phyloP scores from a whole-genome alignment of 2,113 vertebrate genomes.

The Cebus imitator region DNA sequence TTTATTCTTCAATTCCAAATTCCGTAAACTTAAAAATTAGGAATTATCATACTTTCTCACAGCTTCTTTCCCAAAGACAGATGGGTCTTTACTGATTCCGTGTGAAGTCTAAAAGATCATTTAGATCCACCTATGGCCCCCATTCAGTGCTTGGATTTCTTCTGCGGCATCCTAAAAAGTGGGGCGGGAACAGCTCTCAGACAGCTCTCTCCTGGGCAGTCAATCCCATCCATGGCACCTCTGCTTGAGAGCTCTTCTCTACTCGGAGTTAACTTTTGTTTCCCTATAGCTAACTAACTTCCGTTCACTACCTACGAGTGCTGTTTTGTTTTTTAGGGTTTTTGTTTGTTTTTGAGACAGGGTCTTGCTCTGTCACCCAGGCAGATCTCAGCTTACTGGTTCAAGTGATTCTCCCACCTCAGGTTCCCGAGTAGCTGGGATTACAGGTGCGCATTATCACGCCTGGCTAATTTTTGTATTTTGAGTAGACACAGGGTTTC shows the following conservation, averaged over 20 bases:
- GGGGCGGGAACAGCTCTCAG: background rate
- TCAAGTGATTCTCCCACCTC: too few relatives aligned
- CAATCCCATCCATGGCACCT: background rate
- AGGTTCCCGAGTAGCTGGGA: too few relatives aligned
- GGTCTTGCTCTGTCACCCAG: too few relatives aligned
- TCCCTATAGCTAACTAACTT: background rate
- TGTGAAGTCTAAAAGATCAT: background rate
- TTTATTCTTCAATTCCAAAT: conserved; percentile 16
- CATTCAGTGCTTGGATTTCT: background rate
- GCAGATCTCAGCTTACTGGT: too few relatives aligned
- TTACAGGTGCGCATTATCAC: too few relatives aligned
- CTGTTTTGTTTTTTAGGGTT: too few relatives aligned
- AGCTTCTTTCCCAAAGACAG: background rate
- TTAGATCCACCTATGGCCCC: background rate
- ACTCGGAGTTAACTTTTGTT: background rate
- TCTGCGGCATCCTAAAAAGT: background rate
- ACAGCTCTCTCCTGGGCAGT: background rate
- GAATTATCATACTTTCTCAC: background rate
- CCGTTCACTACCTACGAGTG: background rate
- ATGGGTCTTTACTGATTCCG: background rate
- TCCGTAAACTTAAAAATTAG: background rate
- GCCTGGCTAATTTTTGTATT: too few relatives aligned
- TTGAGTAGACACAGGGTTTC: too few relatives aligned
- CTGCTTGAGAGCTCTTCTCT: background rate
- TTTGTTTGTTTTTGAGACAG: too few relatives aligned